Percentiles rank a stretch among this genome's conserved stretches.
Conservation (phyloP, 2,797 vertebrate genomes). For the Novumbra hubbsi region DNA sequence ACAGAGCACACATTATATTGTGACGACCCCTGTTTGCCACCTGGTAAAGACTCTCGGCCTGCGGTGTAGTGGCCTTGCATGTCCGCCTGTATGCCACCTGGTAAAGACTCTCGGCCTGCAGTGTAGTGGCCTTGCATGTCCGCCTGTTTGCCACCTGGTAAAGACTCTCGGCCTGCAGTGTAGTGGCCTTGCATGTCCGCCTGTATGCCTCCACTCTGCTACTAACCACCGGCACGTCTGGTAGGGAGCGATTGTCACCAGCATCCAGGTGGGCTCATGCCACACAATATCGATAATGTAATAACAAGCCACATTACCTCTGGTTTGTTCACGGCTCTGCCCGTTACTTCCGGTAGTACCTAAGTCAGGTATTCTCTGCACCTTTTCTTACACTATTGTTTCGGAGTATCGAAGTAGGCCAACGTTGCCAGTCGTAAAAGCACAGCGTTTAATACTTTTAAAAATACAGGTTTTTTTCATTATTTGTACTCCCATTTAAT, state of each 20-base stretch:
- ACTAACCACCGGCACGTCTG: no score
- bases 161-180: conserved; percentile 48
- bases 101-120: conserved; percentile 43
- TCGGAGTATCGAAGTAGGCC: not conserved
- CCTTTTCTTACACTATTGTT: not conserved
- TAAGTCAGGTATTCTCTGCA: not conserved
- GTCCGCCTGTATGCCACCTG: not conserved
- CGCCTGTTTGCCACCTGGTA: not conserved
- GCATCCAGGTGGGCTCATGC: not conserved
- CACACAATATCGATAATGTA: not conserved
- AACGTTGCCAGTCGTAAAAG: not conserved
- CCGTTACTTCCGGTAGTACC: not conserved
- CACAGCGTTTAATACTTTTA: not conserved
- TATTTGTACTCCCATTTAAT: not conserved
- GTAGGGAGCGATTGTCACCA: not conserved
- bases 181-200: not conserved
- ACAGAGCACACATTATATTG: conserved; percentile 81
- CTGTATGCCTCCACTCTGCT: not conserved
- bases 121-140: conserved; percentile 16
- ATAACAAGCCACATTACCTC: not conserved
- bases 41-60: conserved; percentile 71
- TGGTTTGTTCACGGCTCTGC: not conserved
- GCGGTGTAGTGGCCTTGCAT: conserved; percentile 26
- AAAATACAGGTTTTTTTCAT: no score
- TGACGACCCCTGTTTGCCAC: conserved; percentile 81